Evolutionary conservation across 2,888 invertebrate genomes (phyloP), one percentile per base, ranked within the genome.

Genomic region (Trichogramma dendrolimi): DNA sequence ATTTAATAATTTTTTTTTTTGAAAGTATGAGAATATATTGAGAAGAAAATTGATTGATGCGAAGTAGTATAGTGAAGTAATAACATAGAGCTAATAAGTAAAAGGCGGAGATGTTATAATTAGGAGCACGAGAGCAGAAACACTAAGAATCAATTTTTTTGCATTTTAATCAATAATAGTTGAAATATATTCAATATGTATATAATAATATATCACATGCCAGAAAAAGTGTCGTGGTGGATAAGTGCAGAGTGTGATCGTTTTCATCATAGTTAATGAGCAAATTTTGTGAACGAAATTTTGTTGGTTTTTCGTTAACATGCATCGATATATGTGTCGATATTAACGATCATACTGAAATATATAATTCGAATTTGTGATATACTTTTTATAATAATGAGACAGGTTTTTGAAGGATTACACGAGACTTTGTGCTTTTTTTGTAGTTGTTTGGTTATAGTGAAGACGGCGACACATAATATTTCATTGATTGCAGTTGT

Each of bases 161-260:
- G 58, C 67, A 59, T 46, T 65, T 63, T 67, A 47, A 58, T 64
- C 63, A 64, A 67, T 66, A 67, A 69, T 70, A 69, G 68, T 63
- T 66, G 66, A 65, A 67, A 71, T 69, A 71, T 62, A 27, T 27
- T 27, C 27, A 27, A 27, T 27, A 27, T 27, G 27, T 27, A 27
- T 27, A 27, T 27, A 27, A 27, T 27, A 27, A 27, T 27, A 27
- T 27, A 27, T 27, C 27, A 27, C 73, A 73, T 75, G 74, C 75
- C 68, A 70, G 69, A 71, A 70, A 72, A 68, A 71, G 72, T 74
- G 73, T 73, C 69, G 66, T 70, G 63, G 61, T 71, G 66, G 60
- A 67, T 67, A 63, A 63, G 72, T 73, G 72, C 72, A 69, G 64
- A 65, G 73, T 72, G 72, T 54, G 38, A 60, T 27, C 49, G 14